Base-by-base conservation (phyloP, 2,797 vertebrate genomes). In the Myripristis jacobus region DNA sequence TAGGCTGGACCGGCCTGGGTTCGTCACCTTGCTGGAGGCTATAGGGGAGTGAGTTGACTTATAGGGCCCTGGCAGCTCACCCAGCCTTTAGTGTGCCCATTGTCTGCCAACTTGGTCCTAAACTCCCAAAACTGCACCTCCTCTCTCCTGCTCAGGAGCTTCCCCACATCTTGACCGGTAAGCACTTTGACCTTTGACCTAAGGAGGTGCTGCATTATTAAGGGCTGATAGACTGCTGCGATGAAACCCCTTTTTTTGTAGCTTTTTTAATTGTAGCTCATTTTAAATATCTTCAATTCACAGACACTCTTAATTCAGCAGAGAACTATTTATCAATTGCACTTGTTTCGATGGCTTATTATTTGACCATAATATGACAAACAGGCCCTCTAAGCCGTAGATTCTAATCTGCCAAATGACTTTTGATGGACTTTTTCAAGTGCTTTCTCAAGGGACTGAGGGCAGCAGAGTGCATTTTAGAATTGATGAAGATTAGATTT, bases 1-100 rank as follows among this genome's bases (percentile, higher is more conserved):
- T 70, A 66, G 29, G 56, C 68, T 65, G 55, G 60, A 71, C 65
- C 41, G 66, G 67, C 6, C 56, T 57, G 66, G 52, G 81, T 77
- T 80, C 67, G 81, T 92, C 90, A 95, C 95, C 94, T 96, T 95
- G 94, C 96, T 94, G 84, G 83, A 86, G 95, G 94, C 91, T 68
- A 92, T 92, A 13, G 72, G 65, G 75, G 72, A 71, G 71, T 57
- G 55, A 81, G 77, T 91, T 66, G 53, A 90, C 63, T 87, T 91
- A 90, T 83, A 93, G 88, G 18, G 56, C 66, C 48, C 60, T 61
- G 53, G 48, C 38, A 62, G 41, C 64, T 38, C 61, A 63, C 52
- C 51, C 44, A 29, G 55, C 25, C 56, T 50, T 80, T 67, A 87
- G 88, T 89, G 89, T 90, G 84, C 78, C 88, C 80, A 69, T 36